These are phyloP conservation scores for Gastracanthus pulcherrimus DNA, from an alignment of 2,888 invertebrate species.

Conservation along the genomic window DNA sequence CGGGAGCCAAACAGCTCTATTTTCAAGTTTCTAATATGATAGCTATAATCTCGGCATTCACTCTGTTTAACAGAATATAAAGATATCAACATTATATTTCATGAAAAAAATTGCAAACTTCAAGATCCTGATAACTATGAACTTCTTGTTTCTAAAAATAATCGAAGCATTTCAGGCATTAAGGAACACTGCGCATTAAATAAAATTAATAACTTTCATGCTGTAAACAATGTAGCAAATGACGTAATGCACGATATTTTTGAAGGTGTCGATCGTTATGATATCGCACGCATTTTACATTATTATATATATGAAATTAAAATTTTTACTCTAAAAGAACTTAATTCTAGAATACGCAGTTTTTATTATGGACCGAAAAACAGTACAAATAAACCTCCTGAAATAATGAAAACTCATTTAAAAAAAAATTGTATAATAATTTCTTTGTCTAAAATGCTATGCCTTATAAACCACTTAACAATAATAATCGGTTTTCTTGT, in stretches of 20 bases:
- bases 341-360: background rate
- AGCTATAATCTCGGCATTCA: slow-evolving; percentile 50
- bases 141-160: background rate
- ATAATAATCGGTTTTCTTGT: slow-evolving; percentile 46
- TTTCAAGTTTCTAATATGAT: slow-evolving; percentile 14
- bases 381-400: slow-evolving; percentile 47
- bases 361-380: background rate
- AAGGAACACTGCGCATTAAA: slow-evolving; percentile 30
- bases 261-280: slow-evolving; percentile 36
- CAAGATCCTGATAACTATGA: background rate
- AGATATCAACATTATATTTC: background rate
- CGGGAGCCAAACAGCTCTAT: background rate
- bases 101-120: background rate
- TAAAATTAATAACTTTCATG: slow-evolving; percentile 20
- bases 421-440: slow-evolving; percentile 20
- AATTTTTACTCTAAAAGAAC: slow-evolving; percentile 15
- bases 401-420: slow-evolving; percentile 45
- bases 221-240: background rate
- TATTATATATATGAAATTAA: slow-evolving; percentile 30
- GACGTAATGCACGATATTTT: slow-evolving; percentile 44
- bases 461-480: slow-evolving; percentile 15
- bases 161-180: background rate
- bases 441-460: slow-evolving; percentile 49
- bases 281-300: background rate
- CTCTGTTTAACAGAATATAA: slow-evolving; percentile 26